These are phyloP conservation scores for Drosophila sturtevanti DNA, from an alignment of 1,140 invertebrate species.

Conservation along the genomic window DNA sequence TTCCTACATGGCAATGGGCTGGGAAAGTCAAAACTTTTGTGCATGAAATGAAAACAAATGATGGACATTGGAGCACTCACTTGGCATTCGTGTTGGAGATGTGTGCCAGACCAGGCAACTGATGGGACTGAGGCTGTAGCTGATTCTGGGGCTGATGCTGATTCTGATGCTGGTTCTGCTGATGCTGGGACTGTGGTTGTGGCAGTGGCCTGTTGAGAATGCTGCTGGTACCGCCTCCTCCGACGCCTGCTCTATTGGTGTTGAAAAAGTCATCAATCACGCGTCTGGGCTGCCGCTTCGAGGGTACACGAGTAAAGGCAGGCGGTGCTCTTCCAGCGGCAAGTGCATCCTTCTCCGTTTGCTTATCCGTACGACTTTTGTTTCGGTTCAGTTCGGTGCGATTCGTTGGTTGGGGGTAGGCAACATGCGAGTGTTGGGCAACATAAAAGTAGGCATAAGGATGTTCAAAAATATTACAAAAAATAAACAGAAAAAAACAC, in stretches of 20 bases:
- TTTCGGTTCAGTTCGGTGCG: conserved; percentile 25
- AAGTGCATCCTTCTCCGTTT: conserved; percentile 85
- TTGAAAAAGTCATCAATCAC: conserved; percentile 87
- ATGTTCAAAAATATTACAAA: conserved; percentile 75
- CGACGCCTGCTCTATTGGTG: conserved; percentile 76
- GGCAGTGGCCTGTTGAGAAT: conserved; percentile 67
- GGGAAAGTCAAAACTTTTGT: conserved; percentile 80
- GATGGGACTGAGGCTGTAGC: conserved; percentile 31
- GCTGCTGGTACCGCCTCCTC: conserved; percentile 43
- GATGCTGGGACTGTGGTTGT: conserved; percentile 20
- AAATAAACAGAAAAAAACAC: conserved; percentile 37
- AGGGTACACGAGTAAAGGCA: conserved; percentile 93
- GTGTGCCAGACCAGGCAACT: conserved; percentile 58
- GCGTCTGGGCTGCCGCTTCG: conserved; percentile 91
- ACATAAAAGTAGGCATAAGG: conserved; percentile 79
- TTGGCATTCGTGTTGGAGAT: conserved; percentile 49
- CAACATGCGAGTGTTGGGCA: conserved; percentile 67
- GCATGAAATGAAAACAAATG: conserved; percentile 79
- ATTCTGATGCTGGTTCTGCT: conserved; percentile 1
- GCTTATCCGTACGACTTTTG: conserved; percentile 88
- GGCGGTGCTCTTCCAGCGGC: conserved; percentile 88
- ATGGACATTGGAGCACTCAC: conserved; percentile 74
- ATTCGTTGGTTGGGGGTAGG: conserved; percentile 42
- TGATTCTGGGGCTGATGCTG: neutral
- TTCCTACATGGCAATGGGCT: conserved; percentile 4